phyloP scores from a whole-genome alignment of 2,888 invertebrate species.

The Allolobophora icterica region DNA sequence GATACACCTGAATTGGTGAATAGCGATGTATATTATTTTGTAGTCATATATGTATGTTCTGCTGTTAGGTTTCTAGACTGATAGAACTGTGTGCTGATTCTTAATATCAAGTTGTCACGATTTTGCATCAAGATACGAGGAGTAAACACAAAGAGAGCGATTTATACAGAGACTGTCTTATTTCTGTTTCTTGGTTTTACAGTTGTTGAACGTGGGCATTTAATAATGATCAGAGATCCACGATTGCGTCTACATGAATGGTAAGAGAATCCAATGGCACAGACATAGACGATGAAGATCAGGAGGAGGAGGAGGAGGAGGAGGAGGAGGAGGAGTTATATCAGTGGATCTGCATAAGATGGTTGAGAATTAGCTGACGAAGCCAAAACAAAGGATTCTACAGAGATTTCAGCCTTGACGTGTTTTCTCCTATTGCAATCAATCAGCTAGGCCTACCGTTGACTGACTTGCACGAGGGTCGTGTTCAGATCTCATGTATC shows the following conservation, averaged over 20 bases:
- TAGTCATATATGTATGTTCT: neutral
- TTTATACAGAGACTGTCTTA: neutral
- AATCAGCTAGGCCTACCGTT: too few relatives aligned
- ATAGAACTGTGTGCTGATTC: neutral
- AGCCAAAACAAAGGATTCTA: too few relatives aligned
- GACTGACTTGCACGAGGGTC: too few relatives aligned
- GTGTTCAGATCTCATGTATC: too few relatives aligned
- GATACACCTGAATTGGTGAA: neutral
- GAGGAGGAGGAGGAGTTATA: too few relatives aligned
- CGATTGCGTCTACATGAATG: neutral
- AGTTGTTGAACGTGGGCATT: neutral
- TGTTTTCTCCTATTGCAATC: too few relatives aligned
- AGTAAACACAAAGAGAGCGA: neutral
- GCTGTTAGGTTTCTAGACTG: neutral
- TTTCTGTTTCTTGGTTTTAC: neutral
- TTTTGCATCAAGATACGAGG: neutral
- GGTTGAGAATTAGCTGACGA: too few relatives aligned
- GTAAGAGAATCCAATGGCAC: neutral
- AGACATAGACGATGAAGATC: neutral
- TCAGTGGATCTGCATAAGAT: too few relatives aligned
- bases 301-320: neutral
- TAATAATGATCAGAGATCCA: neutral
- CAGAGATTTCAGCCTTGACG: too few relatives aligned
- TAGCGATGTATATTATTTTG: slow-evolving; percentile 17
- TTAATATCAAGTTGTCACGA: neutral